Conservation (phyloP, 2,113 vertebrate species). For the Periophthalmodon schlosseri region DNA sequence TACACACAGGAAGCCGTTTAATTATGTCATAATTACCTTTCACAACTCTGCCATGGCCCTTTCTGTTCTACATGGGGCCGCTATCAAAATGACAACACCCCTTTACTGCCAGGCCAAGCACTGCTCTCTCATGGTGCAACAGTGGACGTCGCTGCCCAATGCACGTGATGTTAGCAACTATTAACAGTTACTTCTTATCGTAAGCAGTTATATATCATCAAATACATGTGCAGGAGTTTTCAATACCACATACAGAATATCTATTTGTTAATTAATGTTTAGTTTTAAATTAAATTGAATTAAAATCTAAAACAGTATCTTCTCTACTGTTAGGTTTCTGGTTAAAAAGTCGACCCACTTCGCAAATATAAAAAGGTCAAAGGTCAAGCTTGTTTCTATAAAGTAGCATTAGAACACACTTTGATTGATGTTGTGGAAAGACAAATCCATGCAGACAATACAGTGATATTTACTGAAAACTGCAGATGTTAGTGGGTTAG, state of each 20-base stretch:
- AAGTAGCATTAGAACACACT: neutral
- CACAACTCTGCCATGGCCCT: slow-evolving; percentile 54
- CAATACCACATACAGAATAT: no score
- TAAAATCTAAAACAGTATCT: neutral
- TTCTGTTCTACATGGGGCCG: slow-evolving; percentile 23
- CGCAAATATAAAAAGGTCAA: neutral
- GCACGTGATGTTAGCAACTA: neutral
- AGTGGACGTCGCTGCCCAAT: neutral
- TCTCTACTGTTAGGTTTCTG: neutral
- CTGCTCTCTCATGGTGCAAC: neutral
- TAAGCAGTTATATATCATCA: neutral
- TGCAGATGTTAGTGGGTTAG: neutral
- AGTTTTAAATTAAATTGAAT: neutral
- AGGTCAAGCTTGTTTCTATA: neutral
- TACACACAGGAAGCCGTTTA: slow-evolving; percentile 63
- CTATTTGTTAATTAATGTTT: no score
- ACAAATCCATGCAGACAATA: neutral
- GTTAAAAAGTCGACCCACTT: neutral
- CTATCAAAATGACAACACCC: slow-evolving; percentile 2
- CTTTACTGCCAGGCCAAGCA: neutral
- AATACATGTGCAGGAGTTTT: no score
- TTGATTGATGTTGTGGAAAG: neutral
- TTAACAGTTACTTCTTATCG: neutral
- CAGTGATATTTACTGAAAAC: neutral
- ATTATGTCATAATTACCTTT: slow-evolving; percentile 70